Base-by-base conservation (phyloP, 2,888 invertebrate species). In the Apomyelois bistriatella region DNA sequence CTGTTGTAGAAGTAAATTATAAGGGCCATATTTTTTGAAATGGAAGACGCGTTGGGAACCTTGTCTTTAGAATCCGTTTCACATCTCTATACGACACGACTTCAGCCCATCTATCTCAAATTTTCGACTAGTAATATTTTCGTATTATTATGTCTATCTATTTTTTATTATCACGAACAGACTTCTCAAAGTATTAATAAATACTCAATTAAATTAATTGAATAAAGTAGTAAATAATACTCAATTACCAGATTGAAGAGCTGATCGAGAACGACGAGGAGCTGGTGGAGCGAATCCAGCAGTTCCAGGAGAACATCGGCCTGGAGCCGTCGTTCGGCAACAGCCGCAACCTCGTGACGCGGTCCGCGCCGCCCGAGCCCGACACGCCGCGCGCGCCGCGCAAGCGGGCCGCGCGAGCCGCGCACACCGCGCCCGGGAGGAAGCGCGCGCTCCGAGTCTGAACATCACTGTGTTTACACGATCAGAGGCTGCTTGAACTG, bases 201-300 rank as follows among this genome's bases (percentile, higher is more conserved):
- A 22, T 22, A 22, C 2, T 22, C 2, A 2, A 5, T 32, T 6
- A 32, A 3, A 10, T 32, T 10, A 32, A 1, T 3, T 7, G 32
- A 9, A 10, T 32, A 32, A 6, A 32, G 1, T 32, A 32, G 1
- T 32, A 9, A 7, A 32, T 9, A 9, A 32, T 32, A 32, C 32
- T 9, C 32, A 9, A 32, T 32, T 32, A 4, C 7, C 74, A 90
- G 90, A 87, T 90, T 61, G 82, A 83, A 57, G 90, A 89, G 62
- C 58, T 88, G 1, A 79, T 89, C 32, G 82, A 88, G 41, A 81
- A 78, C 65, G 86, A 90, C 70, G 82, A 82, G 53, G 87, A 87
- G 58, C 62, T 90, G 3, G 74, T 88, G 57, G 72, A 72, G 55
- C 77, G 81, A 38, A 72, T 90, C 38, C 76, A 71, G 17, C 73